Evolutionary conservation across 2,888 invertebrate species (phyloP).

Genomic region (Helleia helle): DNA sequence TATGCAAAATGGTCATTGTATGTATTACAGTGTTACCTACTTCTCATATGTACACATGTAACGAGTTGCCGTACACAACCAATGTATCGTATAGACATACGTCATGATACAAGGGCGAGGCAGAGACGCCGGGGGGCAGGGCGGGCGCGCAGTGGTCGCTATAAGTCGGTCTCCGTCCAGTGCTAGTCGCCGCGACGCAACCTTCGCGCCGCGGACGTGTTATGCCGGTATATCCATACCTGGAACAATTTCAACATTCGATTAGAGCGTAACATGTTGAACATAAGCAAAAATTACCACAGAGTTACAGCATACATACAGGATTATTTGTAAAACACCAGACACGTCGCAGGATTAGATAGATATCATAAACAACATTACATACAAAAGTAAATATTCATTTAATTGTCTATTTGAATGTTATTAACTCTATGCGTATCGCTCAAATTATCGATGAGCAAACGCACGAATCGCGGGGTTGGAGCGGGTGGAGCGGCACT

Average conservation of each 20-base stretch:
- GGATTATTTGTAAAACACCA: too few relatives aligned
- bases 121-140: conserved; percentile 15
- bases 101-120: conserved; percentile 14
- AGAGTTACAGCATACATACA: too few relatives aligned
- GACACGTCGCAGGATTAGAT: too few relatives aligned
- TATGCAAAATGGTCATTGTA: not conserved
- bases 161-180: conserved; percentile 70
- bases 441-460: too few relatives aligned
- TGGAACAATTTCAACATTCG: conserved; percentile 25
- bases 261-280: too few relatives aligned
- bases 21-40: not conserved
- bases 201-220: conserved; percentile 66
- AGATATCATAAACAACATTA: too few relatives aligned
- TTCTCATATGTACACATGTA: not conserved
- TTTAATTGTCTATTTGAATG: too few relatives aligned
- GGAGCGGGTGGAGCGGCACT: too few relatives aligned
- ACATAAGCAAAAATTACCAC: too few relatives aligned
- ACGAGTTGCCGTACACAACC: not conserved
- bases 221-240: conserved; percentile 67
- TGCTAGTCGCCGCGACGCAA: conserved; percentile 78
- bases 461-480: too few relatives aligned
- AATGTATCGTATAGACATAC: not conserved
- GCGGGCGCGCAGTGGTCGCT: conserved; percentile 41
- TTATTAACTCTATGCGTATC: too few relatives aligned
- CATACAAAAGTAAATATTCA: too few relatives aligned